phyloP scores from a whole-genome alignment of 2,113 vertebrate genomes.

The Pogonocichla stellata region DNA sequence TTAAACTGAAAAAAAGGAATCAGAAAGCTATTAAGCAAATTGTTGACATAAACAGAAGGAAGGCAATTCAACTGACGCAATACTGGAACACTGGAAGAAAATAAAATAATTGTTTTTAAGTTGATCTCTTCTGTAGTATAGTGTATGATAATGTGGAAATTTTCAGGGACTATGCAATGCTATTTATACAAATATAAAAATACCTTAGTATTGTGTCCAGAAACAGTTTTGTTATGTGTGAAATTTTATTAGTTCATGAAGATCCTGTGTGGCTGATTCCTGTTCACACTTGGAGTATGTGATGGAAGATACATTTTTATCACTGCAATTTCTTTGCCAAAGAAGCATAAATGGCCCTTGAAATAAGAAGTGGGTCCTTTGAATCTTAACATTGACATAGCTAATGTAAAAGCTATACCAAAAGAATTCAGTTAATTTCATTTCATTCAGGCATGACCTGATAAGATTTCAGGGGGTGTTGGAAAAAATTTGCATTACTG shows the following conservation, averaged over 20 bases:
- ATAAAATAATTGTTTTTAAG: background rate
- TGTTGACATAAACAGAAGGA: background rate
- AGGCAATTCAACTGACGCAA: background rate
- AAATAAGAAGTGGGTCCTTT: background rate
- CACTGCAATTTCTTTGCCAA: background rate
- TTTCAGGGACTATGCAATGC: background rate
- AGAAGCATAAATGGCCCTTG: background rate
- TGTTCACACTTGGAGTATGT: background rate
- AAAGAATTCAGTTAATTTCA: background rate
- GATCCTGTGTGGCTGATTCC: background rate
- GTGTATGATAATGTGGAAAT: background rate
- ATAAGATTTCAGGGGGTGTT: background rate
- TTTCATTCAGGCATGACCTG: background rate
- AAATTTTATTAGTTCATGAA: background rate
- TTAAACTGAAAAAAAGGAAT: background rate
- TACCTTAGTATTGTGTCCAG: background rate
- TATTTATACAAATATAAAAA: background rate
- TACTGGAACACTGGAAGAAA: background rate
- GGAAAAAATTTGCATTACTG: background rate
- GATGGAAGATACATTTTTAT: background rate
- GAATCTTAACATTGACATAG: background rate
- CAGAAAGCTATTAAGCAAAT: background rate
- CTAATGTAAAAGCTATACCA: background rate
- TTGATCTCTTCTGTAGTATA: background rate
- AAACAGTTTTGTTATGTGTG: background rate